These are phyloP conservation scores for Musca vetustissima DNA, from an alignment of 1,140 invertebrate genomes.

Conservation along the genomic window DNA sequence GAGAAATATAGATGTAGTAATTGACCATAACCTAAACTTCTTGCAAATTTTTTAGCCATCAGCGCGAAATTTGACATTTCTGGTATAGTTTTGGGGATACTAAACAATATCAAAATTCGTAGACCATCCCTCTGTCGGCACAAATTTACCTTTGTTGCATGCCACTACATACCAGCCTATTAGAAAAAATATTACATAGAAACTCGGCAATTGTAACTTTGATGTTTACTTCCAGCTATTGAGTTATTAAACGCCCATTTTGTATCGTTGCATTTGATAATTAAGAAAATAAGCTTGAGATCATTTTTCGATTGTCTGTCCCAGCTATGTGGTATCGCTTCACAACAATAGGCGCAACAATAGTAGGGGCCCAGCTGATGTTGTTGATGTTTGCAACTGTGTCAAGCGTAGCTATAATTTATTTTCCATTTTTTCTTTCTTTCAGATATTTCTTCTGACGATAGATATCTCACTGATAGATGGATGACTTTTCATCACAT, in stretches of 20 bases:
- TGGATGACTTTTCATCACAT: background rate
- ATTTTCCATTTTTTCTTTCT: background rate
- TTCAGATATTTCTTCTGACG: background rate
- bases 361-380: background rate
- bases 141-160: too few relatives aligned
- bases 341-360: too few relatives aligned
- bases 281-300: slow-evolving; percentile 7
- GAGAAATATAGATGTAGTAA: too few relatives aligned
- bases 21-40: too few relatives aligned
- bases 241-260: slow-evolving; percentile 18
- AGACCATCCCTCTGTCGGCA: too few relatives aligned
- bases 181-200: too few relatives aligned
- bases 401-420: background rate
- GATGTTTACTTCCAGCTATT: slow-evolving; percentile 18
- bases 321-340: background rate
- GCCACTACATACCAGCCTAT: too few relatives aligned
- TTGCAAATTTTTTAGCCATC: too few relatives aligned
- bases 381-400: background rate
- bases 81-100: too few relatives aligned
- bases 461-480: background rate
- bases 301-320: background rate
- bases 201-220: slow-evolving; percentile 15
- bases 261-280: background rate
- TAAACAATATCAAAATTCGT: too few relatives aligned
- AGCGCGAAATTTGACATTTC: too few relatives aligned